These are phyloP conservation scores for Alosa sapidissima DNA, from an alignment of 2,797 vertebrate species.

Conservation along the genomic window DNA sequence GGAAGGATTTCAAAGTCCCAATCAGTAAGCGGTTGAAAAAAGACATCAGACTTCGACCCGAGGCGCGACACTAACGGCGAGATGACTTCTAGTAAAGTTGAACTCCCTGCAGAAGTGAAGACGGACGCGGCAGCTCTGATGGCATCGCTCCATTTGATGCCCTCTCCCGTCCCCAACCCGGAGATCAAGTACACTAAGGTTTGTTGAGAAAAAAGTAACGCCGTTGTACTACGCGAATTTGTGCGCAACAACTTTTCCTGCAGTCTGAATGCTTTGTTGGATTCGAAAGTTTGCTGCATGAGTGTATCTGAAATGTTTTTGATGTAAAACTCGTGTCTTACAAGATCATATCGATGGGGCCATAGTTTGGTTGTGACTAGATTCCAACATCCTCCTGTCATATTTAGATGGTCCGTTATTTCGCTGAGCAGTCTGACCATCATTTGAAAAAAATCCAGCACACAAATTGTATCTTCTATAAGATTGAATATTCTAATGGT, in stretches of 20 bases:
- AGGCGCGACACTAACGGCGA: constrained; percentile 47
- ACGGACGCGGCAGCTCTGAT: constrained; percentile 92
- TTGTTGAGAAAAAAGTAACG: constrained; percentile 46
- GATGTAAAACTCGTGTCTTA: neutral
- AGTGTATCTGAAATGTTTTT: neutral
- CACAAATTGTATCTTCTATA: no score
- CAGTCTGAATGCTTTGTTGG: neutral
- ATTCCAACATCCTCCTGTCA: neutral
- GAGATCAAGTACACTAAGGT: constrained; percentile 98
- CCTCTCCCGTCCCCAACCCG: constrained; percentile 90
- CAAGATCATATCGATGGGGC: neutral
- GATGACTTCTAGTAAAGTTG: constrained; percentile 96
- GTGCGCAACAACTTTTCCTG: neutral
- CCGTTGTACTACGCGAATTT: neutral
- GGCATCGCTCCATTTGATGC: constrained; percentile 95
- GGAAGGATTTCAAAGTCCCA: constrained; percentile 76
- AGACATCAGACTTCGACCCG: constrained; percentile 45
- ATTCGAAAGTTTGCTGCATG: neutral
- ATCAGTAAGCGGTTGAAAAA: constrained; percentile 65
- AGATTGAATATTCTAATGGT: no score
- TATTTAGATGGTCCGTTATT: neutral
- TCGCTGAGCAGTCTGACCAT: neutral
- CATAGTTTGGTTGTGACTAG: neutral
- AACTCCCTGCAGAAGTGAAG: constrained; percentile 92
- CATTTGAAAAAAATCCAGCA: neutral